Conservation (phyloP, 2,888 invertebrate species). For the Tribolium freemani region DNA sequence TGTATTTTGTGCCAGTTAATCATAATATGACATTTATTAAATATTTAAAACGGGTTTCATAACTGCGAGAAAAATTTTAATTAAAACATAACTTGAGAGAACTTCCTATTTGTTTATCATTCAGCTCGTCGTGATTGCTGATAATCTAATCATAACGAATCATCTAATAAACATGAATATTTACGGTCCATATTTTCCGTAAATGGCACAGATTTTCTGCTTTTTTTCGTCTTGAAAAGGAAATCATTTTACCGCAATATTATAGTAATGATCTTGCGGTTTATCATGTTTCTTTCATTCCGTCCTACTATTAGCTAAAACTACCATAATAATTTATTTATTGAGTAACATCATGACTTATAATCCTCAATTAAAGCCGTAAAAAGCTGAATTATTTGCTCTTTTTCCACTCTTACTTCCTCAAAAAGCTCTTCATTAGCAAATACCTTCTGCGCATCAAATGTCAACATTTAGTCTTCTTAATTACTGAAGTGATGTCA, state of each 20-base stretch:
- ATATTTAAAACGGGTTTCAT: slow-evolving; percentile 32
- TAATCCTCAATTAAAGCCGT: background rate
- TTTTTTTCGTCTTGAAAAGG: slow-evolving; percentile 2
- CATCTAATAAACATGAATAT: slow-evolving; percentile 16
- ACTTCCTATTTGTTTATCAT: slow-evolving; percentile 34
- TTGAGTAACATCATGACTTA: background rate
- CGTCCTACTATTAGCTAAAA: background rate
- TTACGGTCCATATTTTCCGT: slow-evolving; percentile 19
- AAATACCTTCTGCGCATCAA: background rate
- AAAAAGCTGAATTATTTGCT: background rate
- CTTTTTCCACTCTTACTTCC: background rate
- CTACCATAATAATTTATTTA: slow-evolving; percentile 7
- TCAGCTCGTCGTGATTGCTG: background rate
- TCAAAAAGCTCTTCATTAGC: background rate
- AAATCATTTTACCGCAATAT: slow-evolving; percentile 14
- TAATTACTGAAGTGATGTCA: background rate
- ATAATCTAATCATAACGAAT: slow-evolving; percentile 26
- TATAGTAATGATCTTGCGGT: slow-evolving; percentile 9
- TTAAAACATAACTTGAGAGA: slow-evolving; percentile 25
- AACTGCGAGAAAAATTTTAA: slow-evolving; percentile 30
- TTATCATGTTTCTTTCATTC: background rate
- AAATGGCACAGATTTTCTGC: background rate
- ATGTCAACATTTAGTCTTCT: slow-evolving; percentile 1
- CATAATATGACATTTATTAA: slow-evolving; percentile 33
- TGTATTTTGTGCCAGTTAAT: slow-evolving; percentile 32